A percentile compares a stretch with the other conserved stretches of the same genome.
phyloP scores from a whole-genome alignment of 2,113 vertebrate genomes.

The Neolamprologus devosi region DNA sequence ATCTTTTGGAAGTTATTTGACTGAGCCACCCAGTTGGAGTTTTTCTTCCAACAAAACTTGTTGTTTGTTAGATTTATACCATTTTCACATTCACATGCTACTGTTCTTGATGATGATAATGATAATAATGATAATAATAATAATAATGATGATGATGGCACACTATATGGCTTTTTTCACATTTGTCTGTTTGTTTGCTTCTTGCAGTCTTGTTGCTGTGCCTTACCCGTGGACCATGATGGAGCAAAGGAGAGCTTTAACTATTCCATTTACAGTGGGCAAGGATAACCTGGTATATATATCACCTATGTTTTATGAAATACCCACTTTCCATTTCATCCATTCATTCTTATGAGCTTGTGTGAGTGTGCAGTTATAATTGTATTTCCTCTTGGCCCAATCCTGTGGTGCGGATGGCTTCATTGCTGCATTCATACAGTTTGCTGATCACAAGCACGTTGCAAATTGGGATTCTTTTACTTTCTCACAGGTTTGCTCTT shows the following conservation, averaged over 20 bases:
- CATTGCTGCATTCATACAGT: not conserved
- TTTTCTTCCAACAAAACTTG: not conserved
- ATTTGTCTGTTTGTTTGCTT: not conserved
- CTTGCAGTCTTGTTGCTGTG: conserved; percentile 11
- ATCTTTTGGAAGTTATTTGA: not conserved
- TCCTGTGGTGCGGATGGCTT: not conserved
- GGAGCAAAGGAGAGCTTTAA: conserved; percentile 58
- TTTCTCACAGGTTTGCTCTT: not conserved
- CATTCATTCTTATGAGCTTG: not conserved
- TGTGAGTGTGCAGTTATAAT: not conserved
- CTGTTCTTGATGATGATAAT: not conserved
- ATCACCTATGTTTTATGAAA: not conserved
- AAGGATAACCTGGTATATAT: conserved; percentile 47
- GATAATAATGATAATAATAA: fast-evolving
- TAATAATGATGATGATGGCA: fast-evolving
- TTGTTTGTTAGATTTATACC: not conserved
- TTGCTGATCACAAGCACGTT: not conserved
- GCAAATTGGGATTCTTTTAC: not conserved
- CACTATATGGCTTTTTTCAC: not conserved
- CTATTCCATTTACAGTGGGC: conserved; percentile 39
- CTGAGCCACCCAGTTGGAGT: not conserved
- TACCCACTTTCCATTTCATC: not conserved
- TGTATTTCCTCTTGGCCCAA: not conserved
- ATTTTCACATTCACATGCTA: not conserved
- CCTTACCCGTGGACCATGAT: conserved; percentile 29